These are phyloP conservation scores for Catalaphyllia jardinei DNA, from an alignment of 64 coral and sea anemone genomes.

Conservation along the genomic window DNA sequence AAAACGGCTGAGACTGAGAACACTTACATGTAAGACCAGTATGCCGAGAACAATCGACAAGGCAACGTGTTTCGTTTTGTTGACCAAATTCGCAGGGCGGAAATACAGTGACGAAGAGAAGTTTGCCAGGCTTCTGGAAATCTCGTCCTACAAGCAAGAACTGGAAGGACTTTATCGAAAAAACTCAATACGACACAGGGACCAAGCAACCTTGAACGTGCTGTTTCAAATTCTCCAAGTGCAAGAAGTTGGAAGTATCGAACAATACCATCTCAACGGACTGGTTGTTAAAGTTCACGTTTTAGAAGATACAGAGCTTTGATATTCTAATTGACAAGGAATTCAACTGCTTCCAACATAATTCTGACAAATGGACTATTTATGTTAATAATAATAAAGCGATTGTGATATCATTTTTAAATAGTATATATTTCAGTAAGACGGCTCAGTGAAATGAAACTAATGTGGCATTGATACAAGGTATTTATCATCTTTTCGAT, in stretches of 20 bases:
- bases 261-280: background rate
- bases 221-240: slow-evolving; percentile 51
- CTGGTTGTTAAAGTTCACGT: slow-evolving; percentile 20
- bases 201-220: slow-evolving; percentile 11
- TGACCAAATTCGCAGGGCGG: slow-evolving; percentile 8
- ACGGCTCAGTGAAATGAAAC: too few relatives aligned
- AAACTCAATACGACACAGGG: slow-evolving; percentile 16
- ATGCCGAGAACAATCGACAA: slow-evolving; percentile 15
- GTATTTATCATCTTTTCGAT: too few relatives aligned
- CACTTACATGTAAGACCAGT: background rate
- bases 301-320: slow-evolving; percentile 27
- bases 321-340: background rate
- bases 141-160: slow-evolving; percentile 25
- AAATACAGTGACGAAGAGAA: slow-evolving; percentile 25
- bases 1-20: background rate
- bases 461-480: too few relatives aligned
- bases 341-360: background rate
- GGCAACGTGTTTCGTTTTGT: slow-evolving; percentile 5
- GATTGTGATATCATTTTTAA: background rate
- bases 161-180: slow-evolving; percentile 28
- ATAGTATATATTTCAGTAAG: background rate
- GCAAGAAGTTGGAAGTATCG: slow-evolving; percentile 37
- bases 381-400: too few relatives aligned
- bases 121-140: slow-evolving; percentile 33
- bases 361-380: background rate